phyloP scores from a whole-genome alignment of 2,888 invertebrate genomes.

The Trichopria drosophilae region DNA sequence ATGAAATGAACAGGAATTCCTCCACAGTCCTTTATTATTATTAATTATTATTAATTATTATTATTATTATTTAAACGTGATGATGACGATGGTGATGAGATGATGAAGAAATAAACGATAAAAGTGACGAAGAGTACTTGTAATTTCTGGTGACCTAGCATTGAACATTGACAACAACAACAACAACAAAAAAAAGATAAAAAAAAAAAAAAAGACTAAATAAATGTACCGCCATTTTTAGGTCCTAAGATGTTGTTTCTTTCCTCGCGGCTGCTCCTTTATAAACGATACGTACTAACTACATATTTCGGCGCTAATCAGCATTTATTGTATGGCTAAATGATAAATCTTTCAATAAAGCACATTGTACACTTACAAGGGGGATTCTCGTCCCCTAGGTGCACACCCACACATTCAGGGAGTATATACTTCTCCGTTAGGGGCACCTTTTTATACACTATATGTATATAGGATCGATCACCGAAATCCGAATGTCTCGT shows the following conservation, averaged over 20 bases:
- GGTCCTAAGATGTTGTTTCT: constrained; percentile 64
- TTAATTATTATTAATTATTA: constrained; percentile 33
- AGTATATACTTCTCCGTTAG: no score
- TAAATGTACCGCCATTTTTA: constrained; percentile 76
- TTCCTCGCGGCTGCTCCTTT: constrained; percentile 45
- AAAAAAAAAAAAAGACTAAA: constrained; percentile 65
- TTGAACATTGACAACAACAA: constrained; percentile 61
- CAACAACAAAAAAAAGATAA: constrained; percentile 46
- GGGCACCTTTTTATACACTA: no score
- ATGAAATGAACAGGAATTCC: constrained; percentile 50
- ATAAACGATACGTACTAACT: constrained; percentile 33
- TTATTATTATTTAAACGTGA: constrained; percentile 27
- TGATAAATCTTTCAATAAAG: constrained; percentile 36
- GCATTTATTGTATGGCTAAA: constrained; percentile 32
- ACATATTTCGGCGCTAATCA: constrained; percentile 31
- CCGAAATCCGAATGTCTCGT: no score
- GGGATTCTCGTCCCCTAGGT: no score
- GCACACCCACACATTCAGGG: no score
- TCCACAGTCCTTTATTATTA: constrained; percentile 57
- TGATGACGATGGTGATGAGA: constrained; percentile 5
- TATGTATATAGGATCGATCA: no score
- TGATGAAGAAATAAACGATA: constrained; percentile 35
- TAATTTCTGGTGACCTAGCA: constrained; percentile 60
- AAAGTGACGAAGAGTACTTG: constrained; percentile 54
- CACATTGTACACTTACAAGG: constrained; percentile 34